Base-by-base conservation (phyloP, 2,113 vertebrate genomes). In the Murina feae region DNA sequence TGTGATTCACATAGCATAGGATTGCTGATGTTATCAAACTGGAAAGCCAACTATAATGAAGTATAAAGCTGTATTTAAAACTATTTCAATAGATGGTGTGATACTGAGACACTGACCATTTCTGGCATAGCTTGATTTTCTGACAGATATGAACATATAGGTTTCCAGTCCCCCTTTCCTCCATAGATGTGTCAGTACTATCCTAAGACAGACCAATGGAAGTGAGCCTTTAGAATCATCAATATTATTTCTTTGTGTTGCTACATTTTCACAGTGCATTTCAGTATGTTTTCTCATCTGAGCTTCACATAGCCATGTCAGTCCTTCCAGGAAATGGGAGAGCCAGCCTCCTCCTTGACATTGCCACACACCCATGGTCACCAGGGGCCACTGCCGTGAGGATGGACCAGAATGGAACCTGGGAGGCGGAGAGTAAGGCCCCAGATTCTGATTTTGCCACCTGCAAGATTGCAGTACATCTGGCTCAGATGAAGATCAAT, bases 401-500 rank as follows among this genome's bases (percentile, higher is more conserved):
- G 55, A 99, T 97, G 42, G 98, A 99, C 94, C 99, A 98, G 97
- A 99, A 98, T 96, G 99, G 99, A 88, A 99, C 97, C 0, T 99
- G 99, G 99, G 99, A 99, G 97, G 99, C 99, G 99, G 98, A 98
- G 95, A 98, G 68, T 94, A 99, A 99, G 91, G 99, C 99, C 47
- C 91, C 99, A 74, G 99, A 98, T 92, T 99, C 99, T 49, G 99
- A 99, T 98, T 99, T 99, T 97, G 99, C 99, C 35, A 99, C 99
- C 96, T 98, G 99, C 72, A 99, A 99, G 98, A 99, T 99, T 25
- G 99, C 99, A 1, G 25, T 86, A n/a, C 98, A 98, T 90, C 98
- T 99, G 97, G 98, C 93, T 65, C 99, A 99, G 98, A 99, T 99
- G 0, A 99, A 99, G 92, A 98, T 99, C 55, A 98, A 99, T 4